Percentiles rank a stretch among this genome's conserved stretches.
Evolutionary conservation across 2,888 invertebrate genomes (phyloP).

Genomic region (Coleophora flavipennella): DNA sequence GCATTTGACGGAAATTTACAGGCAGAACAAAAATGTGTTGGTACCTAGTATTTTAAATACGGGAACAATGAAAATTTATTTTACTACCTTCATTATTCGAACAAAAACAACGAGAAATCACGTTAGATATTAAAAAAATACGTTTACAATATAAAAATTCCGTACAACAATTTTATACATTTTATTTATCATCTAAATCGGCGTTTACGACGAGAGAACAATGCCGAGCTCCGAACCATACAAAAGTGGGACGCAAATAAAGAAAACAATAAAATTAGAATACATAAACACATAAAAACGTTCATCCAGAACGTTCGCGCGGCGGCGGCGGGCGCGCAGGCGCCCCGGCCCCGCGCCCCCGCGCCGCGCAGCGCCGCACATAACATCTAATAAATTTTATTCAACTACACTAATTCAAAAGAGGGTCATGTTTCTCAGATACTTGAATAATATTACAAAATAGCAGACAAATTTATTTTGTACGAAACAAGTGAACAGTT

Average conservation of each 20-base stretch:
- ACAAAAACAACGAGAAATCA: not conserved
- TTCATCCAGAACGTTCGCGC: constrained; percentile 53
- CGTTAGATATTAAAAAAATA: constrained; percentile 4
- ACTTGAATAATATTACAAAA: not conserved
- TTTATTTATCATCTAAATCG: constrained; percentile 72
- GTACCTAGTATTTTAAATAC: not conserved
- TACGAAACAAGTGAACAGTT: no score
- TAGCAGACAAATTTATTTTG: no score
- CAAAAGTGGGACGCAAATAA: constrained; percentile 73
- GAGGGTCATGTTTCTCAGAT: not conserved
- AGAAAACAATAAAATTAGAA: constrained; percentile 74
- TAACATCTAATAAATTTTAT: constrained; percentile 54
- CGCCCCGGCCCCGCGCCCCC: constrained; percentile 30
- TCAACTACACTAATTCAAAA: constrained; percentile 19
- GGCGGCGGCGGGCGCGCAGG: constrained; percentile 47
- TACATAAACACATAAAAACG: constrained; percentile 71
- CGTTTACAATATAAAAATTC: constrained; percentile 17
- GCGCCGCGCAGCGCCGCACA: constrained; percentile 19
- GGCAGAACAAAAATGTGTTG: no score
- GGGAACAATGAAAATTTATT: not conserved
- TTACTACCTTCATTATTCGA: not conserved
- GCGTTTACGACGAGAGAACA: constrained; percentile 68
- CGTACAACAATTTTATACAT: constrained; percentile 39
- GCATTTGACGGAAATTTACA: no score
- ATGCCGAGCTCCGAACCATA: constrained; percentile 66